Conservation (phyloP, 1,140 invertebrate species). For the Cotesia vestalis region DNA sequence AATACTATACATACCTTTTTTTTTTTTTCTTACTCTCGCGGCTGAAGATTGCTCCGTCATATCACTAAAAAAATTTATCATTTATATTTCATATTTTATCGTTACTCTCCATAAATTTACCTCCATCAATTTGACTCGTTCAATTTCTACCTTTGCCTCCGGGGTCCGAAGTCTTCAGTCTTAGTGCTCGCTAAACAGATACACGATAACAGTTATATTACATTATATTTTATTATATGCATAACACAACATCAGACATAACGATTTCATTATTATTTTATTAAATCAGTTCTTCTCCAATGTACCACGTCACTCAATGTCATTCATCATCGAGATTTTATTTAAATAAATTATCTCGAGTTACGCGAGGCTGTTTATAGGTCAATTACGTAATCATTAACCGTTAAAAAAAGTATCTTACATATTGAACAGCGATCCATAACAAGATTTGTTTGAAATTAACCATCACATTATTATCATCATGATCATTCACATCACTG, state of each 20-base stretch:
- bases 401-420: not conserved
- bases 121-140: too few relatives aligned
- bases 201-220: too few relatives aligned
- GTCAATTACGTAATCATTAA: constrained; percentile 15
- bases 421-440: not conserved
- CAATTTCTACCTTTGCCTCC: not conserved
- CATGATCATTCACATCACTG: too few relatives aligned
- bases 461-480: not conserved
- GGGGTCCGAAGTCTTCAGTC: not conserved
- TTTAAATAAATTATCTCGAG: constrained; percentile 14
- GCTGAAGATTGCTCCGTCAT: too few relatives aligned
- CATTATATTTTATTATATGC: too few relatives aligned
- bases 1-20: constrained; percentile 3
- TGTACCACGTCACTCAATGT: constrained; percentile 1
- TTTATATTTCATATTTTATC: too few relatives aligned
- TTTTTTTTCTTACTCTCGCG: not conserved
- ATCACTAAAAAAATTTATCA: too few relatives aligned
- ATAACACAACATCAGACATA: too few relatives aligned
- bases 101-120: too few relatives aligned
- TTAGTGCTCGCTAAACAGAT: too few relatives aligned
- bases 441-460: constrained; percentile 8
- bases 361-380: not conserved
- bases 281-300: too few relatives aligned
- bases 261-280: too few relatives aligned
- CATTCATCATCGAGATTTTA: constrained; percentile 9